These are phyloP conservation scores for Neodon shergylaensis DNA, from an alignment of 2,113 vertebrate genomes.

Conservation along the genomic window DNA sequence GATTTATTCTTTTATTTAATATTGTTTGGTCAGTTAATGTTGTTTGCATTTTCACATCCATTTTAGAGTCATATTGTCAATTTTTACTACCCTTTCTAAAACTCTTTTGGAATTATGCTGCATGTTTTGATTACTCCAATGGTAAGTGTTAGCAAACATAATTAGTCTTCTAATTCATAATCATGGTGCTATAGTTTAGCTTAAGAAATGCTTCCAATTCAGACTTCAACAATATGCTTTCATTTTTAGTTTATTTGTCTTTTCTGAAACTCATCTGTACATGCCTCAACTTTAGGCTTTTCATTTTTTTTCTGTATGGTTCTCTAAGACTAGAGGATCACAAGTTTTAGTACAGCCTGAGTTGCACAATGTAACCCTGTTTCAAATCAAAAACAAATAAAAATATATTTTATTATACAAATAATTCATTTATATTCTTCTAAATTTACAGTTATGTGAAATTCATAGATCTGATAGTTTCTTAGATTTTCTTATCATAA, in stretches of 20 bases:
- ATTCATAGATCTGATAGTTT: neutral
- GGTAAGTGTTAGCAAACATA: neutral
- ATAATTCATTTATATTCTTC: neutral
- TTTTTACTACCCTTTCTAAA: neutral
- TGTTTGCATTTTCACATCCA: neutral
- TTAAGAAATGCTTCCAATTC: neutral
- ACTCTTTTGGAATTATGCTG: neutral
- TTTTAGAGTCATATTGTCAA: neutral
- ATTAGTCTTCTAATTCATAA: neutral
- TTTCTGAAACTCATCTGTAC: neutral
- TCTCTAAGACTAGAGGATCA: neutral
- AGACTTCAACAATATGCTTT: neutral
- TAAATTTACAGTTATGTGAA: neutral
- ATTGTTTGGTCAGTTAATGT: neutral
- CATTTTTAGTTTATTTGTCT: neutral
- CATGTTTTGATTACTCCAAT: neutral
- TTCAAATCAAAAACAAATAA: neutral
- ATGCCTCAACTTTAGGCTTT: neutral
- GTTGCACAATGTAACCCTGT: neutral
- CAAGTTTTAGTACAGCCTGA: neutral
- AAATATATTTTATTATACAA: neutral
- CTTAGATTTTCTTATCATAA: neutral
- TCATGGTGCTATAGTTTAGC: neutral
- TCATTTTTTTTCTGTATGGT: neutral
- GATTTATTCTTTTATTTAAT: neutral